Evolutionary conservation across 1,140 invertebrate genomes (phyloP), one percentile per base, ranked within the genome.

Genomic region (Tetramorium simillimum): DNA sequence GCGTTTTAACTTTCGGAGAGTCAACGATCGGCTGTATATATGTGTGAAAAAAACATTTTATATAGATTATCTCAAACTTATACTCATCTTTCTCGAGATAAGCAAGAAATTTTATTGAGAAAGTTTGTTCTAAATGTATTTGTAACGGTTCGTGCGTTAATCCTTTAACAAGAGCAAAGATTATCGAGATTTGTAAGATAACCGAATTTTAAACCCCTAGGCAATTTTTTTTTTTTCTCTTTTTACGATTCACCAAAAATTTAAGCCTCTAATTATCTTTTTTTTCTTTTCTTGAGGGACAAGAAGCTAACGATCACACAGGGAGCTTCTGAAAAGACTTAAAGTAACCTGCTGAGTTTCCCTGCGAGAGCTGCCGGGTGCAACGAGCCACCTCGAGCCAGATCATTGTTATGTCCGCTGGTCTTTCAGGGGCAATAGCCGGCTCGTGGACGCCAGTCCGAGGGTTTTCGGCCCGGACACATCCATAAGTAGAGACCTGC

Each of bases 401-500:
- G 53, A 75, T 84, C 60, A 46, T 80, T 62, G 51, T 56, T 37
- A 40, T 58, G 63, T 46, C 40, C 65, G 56, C 58, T 80, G 40
- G 46, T 78, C 43, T 73, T n/a, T 65, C 49, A 9, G 65, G 37
- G 53, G 37, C 37, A 37, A 43, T 58, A 63, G 51, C 70, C 73
- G 21, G 24, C 58, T 21, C 7, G 14, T 65, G n/a, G 37, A 77
- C 28, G 77, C 60, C 78, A 63, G 21, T 56, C 46, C 18, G 51
- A 46, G 56, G 21, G 14, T 84, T 60, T 73, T 84, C 62, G 75
- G 56, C 24, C 28, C 28, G 7, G 37, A 76, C 77, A 49, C 67
- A 37, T 86, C 56, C 56, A 53, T 58, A 51, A 37, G 69, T 10
- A 33, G 58, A 85, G 84, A 92, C 73, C 82, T 92, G 92, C 92